Percentiles rank a stretch among this genome's conserved stretches.
phyloP scores from a whole-genome alignment of 2,888 invertebrate species.

The Latheticus oryzae region DNA sequence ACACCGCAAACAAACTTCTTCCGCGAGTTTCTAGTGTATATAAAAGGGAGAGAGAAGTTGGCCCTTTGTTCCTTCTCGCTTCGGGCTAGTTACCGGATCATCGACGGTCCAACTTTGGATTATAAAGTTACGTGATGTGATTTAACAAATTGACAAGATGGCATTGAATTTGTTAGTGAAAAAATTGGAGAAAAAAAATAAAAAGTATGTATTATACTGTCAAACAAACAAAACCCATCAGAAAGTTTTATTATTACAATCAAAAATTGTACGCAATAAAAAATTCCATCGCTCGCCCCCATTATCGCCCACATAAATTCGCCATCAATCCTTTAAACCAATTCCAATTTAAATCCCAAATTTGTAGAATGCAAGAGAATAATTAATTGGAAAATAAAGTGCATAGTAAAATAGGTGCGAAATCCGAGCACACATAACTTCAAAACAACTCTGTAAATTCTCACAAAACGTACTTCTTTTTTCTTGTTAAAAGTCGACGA shows the following conservation, averaged over 20 bases:
- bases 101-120: constrained; percentile 41
- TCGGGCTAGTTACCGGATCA: constrained; percentile 43
- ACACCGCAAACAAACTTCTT: constrained; percentile 43
- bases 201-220: background rate
- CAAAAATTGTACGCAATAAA: too few relatives aligned
- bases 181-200: constrained; percentile 2
- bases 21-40: constrained; percentile 33
- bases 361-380: constrained; percentile 7
- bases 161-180: constrained; percentile 39
- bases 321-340: too few relatives aligned
- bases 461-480: constrained; percentile 8
- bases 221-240: too few relatives aligned
- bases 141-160: constrained; percentile 38
- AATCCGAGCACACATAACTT: background rate
- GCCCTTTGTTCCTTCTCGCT: constrained; percentile 24
- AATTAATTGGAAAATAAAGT: constrained; percentile 4
- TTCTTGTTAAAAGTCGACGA: constrained; percentile 3
- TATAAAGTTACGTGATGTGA: constrained; percentile 43
- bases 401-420: constrained; percentile 8
- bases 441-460: constrained; percentile 9
- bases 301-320: too few relatives aligned
- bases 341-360: background rate
- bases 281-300: too few relatives aligned
- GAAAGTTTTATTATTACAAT: too few relatives aligned
- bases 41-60: constrained; percentile 15